Evolutionary conservation across 2,113 vertebrate species (phyloP), one percentile per base, ranked within the genome.

Genomic region (Cryptotis parvus): DNA sequence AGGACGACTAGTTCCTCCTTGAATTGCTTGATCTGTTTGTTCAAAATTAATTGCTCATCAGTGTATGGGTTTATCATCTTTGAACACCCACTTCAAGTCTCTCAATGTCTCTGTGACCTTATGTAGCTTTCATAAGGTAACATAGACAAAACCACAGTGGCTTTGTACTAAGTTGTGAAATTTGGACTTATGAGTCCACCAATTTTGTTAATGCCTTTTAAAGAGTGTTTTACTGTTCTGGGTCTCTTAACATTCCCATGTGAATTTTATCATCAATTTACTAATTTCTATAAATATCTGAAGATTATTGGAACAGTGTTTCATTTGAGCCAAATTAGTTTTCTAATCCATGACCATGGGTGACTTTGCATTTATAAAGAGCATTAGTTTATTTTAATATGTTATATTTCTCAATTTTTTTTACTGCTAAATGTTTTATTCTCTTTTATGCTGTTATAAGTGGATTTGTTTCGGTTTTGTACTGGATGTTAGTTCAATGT

Each of bases 361-460:
- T 83, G 12, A 35, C 15, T 88, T 84, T 61, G 16, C 11, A 39
- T 45, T 72, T 87, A 55, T 58, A 45, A 33, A 88, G 14, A n/a
- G 70, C 41, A 77, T 66, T 79, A 77, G 27, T 84, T 87, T 33
- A 27, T 88, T 66, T 84, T 16, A 41, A 4, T 79, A 55, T 73
- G 12, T 80, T 84, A 26, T 69, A 52, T 33, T 35, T 80, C 82
- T 74, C 22, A 41, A 33, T 86, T 94, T 65, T 63, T 41, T 65
- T 68, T 61, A 78, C 74, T 78, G 14, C 8, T 66, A 45, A 87
- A 4, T 82, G 27, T 79, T 92, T 80, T 75, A 84, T 92, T 41
- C 22, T 49, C 66, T 41, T 73, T 20, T 79, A 55, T 90, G 55
- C 35, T 33, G 15, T 69, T 69, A 1, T 87, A 74, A 89, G 8